Base-by-base conservation (phyloP, 2,888 invertebrate genomes). In the Hoplodrina blanda region DNA sequence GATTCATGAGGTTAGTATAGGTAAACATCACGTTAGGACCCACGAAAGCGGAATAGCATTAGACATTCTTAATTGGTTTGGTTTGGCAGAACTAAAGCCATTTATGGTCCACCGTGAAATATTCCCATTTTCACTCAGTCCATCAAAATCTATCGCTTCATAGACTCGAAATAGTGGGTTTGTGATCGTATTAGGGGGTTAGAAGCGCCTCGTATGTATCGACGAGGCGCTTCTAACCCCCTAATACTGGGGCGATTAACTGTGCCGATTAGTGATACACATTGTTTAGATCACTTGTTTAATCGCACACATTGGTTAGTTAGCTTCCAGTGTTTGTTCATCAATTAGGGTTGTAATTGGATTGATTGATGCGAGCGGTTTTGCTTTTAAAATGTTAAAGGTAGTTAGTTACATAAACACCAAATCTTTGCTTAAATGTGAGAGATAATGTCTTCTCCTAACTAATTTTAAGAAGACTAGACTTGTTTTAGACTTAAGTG, bases 251-350 rank as follows among this genome's bases (percentile, higher is more conserved):
- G 49, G 53, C 66, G 72, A 80, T 80, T 80, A 80, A 78, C 80
- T 65, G 67, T 41, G 41, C 57, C 80, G 80, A 76, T 78, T 78
- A 78, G 52, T 62, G 80, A 71, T 64, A 67, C 80, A 62, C 78
- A 78, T 80, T 78, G 76, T 78, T 80, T 76, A 78, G 78, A 78
- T 67, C 80, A 79, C 76, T 78, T 65, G 78, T 79, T 80, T 64
- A 76, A 56, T 54, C 60, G 19, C 66, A 54, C 64, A 53, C 78
- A 76, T 78, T 75, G 66, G 70, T 79, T 76, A 67, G 71, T 54
- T 74, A 46, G 69, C 53, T 50, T n/a, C n/a, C 53, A 37, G 55
- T 60, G 44, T 74, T 74, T 46, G 63, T 60, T 60, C 75, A 65
- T 74, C 56, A 71, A 67, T 79, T 71, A 56, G 30, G 25, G 10